phyloP scores from a whole-genome alignment of 2,113 vertebrate species.

The Mustelus asterias region DNA sequence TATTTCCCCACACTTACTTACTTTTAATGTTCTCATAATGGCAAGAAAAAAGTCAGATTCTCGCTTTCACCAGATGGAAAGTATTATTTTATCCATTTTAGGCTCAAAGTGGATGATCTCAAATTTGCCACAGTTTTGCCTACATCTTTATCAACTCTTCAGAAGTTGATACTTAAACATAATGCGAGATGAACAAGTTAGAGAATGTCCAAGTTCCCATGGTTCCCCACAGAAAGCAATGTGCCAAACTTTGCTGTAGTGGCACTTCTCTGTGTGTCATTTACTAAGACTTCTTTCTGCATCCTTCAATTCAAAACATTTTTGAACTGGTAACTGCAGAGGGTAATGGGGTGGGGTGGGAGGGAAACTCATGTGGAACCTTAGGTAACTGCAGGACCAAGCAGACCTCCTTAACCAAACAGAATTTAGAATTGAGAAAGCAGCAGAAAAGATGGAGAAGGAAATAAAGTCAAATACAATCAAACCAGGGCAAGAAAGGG shows the following conservation, averaged over 20 bases:
- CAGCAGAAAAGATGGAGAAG: neutral
- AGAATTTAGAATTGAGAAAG: neutral
- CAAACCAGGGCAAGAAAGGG: neutral
- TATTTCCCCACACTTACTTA: neutral
- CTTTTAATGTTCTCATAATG: neutral
- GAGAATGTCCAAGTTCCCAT: neutral
- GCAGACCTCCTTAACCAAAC: neutral
- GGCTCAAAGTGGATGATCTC: too few species aligned
- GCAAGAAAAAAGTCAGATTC: neutral
- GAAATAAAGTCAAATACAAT: neutral
- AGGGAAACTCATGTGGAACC: neutral
- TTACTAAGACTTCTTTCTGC: neutral
- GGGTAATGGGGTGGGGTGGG: neutral
- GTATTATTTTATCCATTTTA: too few species aligned
- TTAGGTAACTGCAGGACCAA: neutral
- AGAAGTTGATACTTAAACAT: neutral
- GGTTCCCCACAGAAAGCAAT: neutral
- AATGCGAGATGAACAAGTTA: neutral
- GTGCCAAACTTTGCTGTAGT: neutral
- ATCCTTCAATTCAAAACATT: neutral
- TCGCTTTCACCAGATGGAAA: too few species aligned
- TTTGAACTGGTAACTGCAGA: neutral
- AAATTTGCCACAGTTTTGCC: neutral
- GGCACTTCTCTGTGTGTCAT: neutral
- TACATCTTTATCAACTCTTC: neutral